phyloP scores from a whole-genome alignment of 2,113 vertebrate species.

The Tupaia chinensis region DNA sequence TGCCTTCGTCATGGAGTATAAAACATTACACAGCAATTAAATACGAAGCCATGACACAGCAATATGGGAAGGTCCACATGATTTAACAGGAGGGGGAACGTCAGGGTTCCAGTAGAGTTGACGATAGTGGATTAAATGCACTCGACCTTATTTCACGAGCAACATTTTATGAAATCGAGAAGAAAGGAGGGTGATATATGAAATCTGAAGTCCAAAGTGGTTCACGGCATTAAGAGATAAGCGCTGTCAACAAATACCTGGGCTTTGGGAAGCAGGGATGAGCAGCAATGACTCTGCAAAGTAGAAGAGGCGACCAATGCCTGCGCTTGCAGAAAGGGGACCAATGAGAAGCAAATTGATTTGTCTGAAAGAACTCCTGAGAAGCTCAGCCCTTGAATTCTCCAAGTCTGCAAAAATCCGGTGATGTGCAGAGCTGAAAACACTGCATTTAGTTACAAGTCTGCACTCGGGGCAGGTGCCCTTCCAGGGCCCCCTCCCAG shows the following conservation, averaged over 20 bases:
- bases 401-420: background rate
- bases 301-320: background rate
- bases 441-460: fast-evolving
- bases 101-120: background rate
- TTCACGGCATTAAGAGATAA: background rate
- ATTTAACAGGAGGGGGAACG: background rate
- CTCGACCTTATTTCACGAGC: background rate
- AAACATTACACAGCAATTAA: slow-evolving; percentile 13
- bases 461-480: background rate
- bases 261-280: background rate
- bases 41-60: slow-evolving; percentile 14
- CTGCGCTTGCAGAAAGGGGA: background rate
- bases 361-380: background rate
- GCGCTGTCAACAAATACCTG: slow-evolving; percentile 1
- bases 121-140: background rate
- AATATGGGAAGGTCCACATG: background rate
- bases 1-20: slow-evolving; percentile 10
- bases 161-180: background rate
- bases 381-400: background rate
- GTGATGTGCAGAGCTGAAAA: background rate
- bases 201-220: background rate
- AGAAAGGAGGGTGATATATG: background rate
- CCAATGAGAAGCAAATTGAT: background rate
- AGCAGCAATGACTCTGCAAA: background rate
- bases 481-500: fast-evolving